phyloP scores from a whole-genome alignment of 2,888 invertebrate species.

The Alcis repandata region DNA sequence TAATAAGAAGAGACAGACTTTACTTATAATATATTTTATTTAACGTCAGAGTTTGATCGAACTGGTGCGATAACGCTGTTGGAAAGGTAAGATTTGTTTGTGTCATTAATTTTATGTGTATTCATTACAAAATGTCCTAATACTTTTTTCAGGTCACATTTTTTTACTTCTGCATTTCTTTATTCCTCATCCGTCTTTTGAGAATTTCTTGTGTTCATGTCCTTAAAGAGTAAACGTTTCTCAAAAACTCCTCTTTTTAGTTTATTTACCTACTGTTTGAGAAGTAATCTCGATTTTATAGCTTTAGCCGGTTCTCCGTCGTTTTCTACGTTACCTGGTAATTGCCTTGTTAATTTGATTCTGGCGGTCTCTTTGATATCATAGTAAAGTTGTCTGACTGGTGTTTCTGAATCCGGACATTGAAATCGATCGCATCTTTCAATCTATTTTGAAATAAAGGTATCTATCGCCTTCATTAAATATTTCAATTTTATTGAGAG shows the following conservation, averaged over 20 bases:
- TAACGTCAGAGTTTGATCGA: slow-evolving; percentile 82
- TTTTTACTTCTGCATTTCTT: not conserved
- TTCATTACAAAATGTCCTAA: slow-evolving; percentile 60
- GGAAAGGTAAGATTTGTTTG: slow-evolving; percentile 78
- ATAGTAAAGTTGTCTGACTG: slow-evolving; percentile 71
- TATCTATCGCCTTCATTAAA: slow-evolving; percentile 74
- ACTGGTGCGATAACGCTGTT: slow-evolving; percentile 74
- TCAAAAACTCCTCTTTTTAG: slow-evolving; percentile 27
- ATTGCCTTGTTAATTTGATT: slow-evolving; percentile 83
- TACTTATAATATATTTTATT: slow-evolving; percentile 86
- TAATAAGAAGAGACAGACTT: slow-evolving; percentile 86
- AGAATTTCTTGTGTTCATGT: not conserved
- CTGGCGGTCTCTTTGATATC: slow-evolving; percentile 76
- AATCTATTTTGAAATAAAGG: slow-evolving; percentile 70
- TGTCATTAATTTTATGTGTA: slow-evolving; percentile 77
- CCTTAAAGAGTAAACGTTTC: slow-evolving; percentile 17
- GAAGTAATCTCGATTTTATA: slow-evolving; percentile 66
- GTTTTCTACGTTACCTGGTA: slow-evolving; percentile 75
- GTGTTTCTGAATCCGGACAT: slow-evolving; percentile 69
- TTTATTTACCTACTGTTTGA: slow-evolving; percentile 45
- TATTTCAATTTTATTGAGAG: slow-evolving; percentile 73
- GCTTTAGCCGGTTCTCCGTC: slow-evolving; percentile 62
- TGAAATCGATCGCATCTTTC: slow-evolving; percentile 64
- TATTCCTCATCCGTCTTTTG: slow-evolving; percentile 1
- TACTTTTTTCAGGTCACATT: slow-evolving; percentile 9